Base-by-base conservation (phyloP, 2,797 vertebrate genomes). In the Rallus crepitans region DNA sequence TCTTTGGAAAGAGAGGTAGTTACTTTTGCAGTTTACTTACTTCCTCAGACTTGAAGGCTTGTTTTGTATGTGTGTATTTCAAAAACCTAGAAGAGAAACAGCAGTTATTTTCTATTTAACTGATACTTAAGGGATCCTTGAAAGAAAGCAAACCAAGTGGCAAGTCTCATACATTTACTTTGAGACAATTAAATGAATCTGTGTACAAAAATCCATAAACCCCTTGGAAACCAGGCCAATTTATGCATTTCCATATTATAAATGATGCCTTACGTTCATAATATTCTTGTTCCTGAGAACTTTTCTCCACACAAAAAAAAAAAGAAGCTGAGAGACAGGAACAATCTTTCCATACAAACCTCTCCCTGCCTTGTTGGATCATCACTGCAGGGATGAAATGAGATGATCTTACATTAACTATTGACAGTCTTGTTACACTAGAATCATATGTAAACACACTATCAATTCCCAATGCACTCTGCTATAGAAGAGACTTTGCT, bases 21-120 rank as follows among this genome's bases (percentile, higher is more conserved):
- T 92, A 72, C 4, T 83, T 84, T 63, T 76, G 14, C 35, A 59
- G n/a, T 87, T 45, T 87, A 94, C 98, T 98, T 97, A 99, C 99
- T 98, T 99, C 99, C 96, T 99, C 99, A 94, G 99, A 99, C 97
- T 98, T 99, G 98, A 99, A 99, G 94, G 99, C 99, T 97, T 99
- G 99, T 90, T 99, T 99, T 70, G 99, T 98, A 94, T 99, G 99
- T 47, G 99, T 99, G 92, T 99, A 99, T 97, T 99, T 99, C 98
- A 99, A 97, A 98, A 99, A 99, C 97, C 99, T 99, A 89, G 27
- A 91, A 96, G 21, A 79, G 63, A 97, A 97, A 93, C 9, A 91
- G 47, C 15, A 90, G 88, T 94, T 83, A 81, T 30, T 69, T 91
- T 86, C 15, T 61, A 50, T 50, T 73, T 40, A 30, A 61, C 6